Conservation (phyloP, 2,113 vertebrate species). For the Syngnathus scovelli region DNA sequence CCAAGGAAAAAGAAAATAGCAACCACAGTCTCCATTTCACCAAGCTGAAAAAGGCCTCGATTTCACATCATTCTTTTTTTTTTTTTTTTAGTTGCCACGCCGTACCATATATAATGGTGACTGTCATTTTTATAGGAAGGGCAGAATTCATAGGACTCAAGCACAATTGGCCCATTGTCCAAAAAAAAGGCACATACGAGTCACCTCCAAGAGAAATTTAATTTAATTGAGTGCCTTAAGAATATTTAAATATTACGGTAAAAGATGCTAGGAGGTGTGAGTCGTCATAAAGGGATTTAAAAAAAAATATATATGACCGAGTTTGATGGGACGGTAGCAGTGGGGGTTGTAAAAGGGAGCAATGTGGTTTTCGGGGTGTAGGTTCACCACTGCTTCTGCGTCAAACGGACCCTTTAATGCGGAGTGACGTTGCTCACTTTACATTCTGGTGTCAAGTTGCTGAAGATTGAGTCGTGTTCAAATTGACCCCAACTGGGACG, state of each 20-base stretch:
- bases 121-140: not conserved
- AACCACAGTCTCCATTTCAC: conserved; percentile 80
- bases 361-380: conserved; percentile 36
- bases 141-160: no score
- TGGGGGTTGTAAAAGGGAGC: conserved; percentile 38
- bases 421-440: conserved; percentile 68
- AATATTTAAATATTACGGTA: conserved; percentile 19
- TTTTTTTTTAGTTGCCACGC: conserved; percentile 48
- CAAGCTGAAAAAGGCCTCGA: conserved; percentile 42
- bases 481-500: conserved; percentile 52
- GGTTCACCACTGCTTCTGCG: conserved; percentile 43
- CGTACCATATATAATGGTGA: not conserved
- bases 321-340: conserved; percentile 56
- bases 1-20: conserved; percentile 76
- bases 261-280: conserved; percentile 9
- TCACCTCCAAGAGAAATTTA: no score
- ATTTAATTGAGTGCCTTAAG: no score
- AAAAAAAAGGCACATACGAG: no score
- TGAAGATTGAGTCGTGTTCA: not conserved
- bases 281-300: conserved; percentile 35
- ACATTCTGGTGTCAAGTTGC: conserved; percentile 68
- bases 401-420: conserved; percentile 65
- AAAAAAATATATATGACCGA: conserved; percentile 49
- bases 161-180: no score
- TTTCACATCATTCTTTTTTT: conserved; percentile 50